Conservation (phyloP, 2,797 vertebrate species). For the Ambastaia sidthimunki region DNA sequence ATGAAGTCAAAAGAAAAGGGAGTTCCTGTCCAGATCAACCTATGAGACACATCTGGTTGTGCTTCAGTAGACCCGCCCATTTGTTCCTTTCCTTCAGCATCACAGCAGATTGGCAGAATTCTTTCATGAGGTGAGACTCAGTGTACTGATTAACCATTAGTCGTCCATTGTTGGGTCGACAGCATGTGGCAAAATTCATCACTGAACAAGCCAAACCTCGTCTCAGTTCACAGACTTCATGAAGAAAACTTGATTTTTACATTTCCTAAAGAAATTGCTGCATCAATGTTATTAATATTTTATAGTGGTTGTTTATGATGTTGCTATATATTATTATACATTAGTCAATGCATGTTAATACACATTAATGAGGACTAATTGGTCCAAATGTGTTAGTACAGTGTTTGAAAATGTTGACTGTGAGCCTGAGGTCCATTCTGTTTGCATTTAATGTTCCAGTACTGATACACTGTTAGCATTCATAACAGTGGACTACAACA, state of each 20-base stretch:
- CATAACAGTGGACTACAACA: slow-evolving; percentile 6
- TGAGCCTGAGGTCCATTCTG: neutral
- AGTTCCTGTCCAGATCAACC: neutral
- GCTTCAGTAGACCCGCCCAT: too few relatives aligned
- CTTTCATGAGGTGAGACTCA: too few relatives aligned
- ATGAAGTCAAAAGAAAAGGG: neutral
- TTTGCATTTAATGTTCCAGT: slow-evolving; percentile 30
- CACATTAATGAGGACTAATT: neutral
- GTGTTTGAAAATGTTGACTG: slow-evolving; percentile 12
- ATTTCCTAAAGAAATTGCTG: too few relatives aligned
- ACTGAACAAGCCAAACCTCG: neutral
- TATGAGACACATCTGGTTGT: too few relatives aligned
- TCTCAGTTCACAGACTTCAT: neutral
- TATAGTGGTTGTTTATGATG: neutral
- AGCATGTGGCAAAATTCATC: neutral
- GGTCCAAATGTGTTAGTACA: neutral
- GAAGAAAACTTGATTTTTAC: too few relatives aligned
- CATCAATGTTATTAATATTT: neutral
- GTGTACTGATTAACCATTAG: too few relatives aligned
- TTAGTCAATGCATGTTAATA: neutral
- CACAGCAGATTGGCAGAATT: too few relatives aligned
- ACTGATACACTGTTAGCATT: too few relatives aligned
- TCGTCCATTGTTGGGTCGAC: slow-evolving; percentile 5
- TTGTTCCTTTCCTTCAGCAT: too few relatives aligned
- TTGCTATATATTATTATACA: neutral